Conservation (phyloP, 2,797 vertebrate genomes). For the Dendrocincla fuliginosa region DNA sequence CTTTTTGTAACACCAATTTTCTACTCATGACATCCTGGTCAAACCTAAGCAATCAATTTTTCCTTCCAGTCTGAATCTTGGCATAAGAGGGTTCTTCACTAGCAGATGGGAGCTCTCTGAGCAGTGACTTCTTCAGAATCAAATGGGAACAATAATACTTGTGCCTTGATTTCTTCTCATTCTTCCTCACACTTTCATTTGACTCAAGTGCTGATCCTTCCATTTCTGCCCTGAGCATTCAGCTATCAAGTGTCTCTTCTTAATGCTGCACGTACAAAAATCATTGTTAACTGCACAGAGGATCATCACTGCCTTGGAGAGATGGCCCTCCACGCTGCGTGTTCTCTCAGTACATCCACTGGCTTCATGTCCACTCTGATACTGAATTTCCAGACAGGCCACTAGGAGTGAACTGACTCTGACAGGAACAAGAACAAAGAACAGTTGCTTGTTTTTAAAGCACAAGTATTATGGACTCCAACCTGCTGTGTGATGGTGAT, state of each 20-base stretch:
- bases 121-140: background rate
- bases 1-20: background rate
- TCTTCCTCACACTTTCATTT: background rate
- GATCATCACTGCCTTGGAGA: background rate
- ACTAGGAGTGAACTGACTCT: background rate
- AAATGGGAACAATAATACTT: background rate
- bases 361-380: background rate
- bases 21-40: background rate
- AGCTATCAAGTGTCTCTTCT: background rate
- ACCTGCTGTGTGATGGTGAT: accelerated
- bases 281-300: background rate
- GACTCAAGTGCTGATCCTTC: background rate
- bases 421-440: background rate
- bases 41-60: background rate
- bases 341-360: background rate
- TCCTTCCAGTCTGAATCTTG: background rate
- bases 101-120: constrained; percentile 29
- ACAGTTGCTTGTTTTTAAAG: background rate
- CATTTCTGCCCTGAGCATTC: background rate
- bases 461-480: background rate
- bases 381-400: background rate
- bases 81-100: background rate
- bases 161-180: constrained; percentile 4
- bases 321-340: accelerated
- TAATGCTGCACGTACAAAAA: background rate